Base-by-base conservation (phyloP, 1,140 invertebrate genomes). In the Archivesica marissinica region DNA sequence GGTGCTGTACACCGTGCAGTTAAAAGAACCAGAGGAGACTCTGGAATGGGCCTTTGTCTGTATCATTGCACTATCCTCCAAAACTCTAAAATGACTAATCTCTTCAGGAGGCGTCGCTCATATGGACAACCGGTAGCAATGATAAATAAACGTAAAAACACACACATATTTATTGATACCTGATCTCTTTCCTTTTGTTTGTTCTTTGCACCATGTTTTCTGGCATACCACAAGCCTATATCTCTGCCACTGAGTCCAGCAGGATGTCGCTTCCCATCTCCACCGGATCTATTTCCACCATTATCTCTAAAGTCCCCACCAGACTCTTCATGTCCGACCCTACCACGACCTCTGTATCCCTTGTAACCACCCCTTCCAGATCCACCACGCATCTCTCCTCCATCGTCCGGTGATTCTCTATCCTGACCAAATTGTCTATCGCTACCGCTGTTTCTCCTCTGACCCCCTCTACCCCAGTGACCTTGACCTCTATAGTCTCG, bases 211-310 rank as follows among this genome's bases (percentile, higher is more conserved):
- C 77, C 79, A 50, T 76, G 56, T 66, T 77, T 75, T 35, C 66
- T 66, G n/a, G 91, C 89, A 88, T 91, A 93, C 88, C 88, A 93
- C 87, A 93, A 66, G 11, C 93, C 92, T 47, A 93, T 93, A 28
- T 92, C 92, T 79, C 81, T 88, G 11, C 93, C 93, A 52, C 68
- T 87, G 7, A 93, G 85, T 41, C 90, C 91, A 28, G 87, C 61
- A 20, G 93, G 93, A 13, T 68, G 76, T 35, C 75, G 25, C 3
- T 54, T 79, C 61, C 78, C 64, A n/a, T 72, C 38, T 11, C 78
- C 61, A 25, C 61, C 61, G 2, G 80, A 39, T 28, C 64, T 47
- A 28, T 66, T 39, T 17, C 78, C 84, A n/a, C 75, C 76, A n/a
- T 39, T 0, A 54, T 70, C 35, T 17, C 28, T 44, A 38, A 7